These are phyloP conservation scores for Magallana angulata DNA, from an alignment of 1,140 invertebrate genomes.

Conservation along the genomic window DNA sequence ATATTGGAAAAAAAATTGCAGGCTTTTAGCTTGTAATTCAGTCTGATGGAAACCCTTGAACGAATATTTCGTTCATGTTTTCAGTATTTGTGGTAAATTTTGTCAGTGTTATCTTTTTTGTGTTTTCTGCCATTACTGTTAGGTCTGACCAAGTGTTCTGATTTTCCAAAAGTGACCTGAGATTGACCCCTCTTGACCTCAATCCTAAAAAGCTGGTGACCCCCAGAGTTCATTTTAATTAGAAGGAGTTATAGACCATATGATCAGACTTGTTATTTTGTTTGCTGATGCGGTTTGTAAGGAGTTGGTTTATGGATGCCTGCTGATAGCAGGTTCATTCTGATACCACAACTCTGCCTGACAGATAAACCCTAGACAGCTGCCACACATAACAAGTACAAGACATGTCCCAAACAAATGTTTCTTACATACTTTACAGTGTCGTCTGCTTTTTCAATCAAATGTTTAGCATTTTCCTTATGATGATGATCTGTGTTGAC, in stretches of 20 bases:
- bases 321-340: slow-evolving; percentile 12
- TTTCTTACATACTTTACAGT: too few species aligned
- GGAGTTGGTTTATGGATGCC: slow-evolving; percentile 7
- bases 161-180: not conserved
- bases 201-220: not conserved
- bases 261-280: not conserved
- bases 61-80: too few species aligned
- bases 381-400: not conserved
- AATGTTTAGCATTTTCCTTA: too few species aligned
- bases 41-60: not conserved
- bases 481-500: too few species aligned
- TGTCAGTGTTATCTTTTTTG: too few species aligned
- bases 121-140: too few species aligned
- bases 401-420: too few species aligned
- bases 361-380: not conserved
- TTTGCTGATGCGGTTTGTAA: not conserved
- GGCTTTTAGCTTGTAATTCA: not conserved
- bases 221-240: slow-evolving; percentile 19
- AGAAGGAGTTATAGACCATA: not conserved
- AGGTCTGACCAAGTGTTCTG: not conserved
- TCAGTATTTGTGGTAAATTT: too few species aligned
- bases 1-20: not conserved
- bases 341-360: not conserved
- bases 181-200: slow-evolving; percentile 18
- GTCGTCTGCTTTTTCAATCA: too few species aligned